A percentile compares a stretch with the other conserved stretches of the same genome.
Evolutionary conservation across 1,140 invertebrate species (phyloP).

Genomic region (Zaprionus inermis): DNA sequence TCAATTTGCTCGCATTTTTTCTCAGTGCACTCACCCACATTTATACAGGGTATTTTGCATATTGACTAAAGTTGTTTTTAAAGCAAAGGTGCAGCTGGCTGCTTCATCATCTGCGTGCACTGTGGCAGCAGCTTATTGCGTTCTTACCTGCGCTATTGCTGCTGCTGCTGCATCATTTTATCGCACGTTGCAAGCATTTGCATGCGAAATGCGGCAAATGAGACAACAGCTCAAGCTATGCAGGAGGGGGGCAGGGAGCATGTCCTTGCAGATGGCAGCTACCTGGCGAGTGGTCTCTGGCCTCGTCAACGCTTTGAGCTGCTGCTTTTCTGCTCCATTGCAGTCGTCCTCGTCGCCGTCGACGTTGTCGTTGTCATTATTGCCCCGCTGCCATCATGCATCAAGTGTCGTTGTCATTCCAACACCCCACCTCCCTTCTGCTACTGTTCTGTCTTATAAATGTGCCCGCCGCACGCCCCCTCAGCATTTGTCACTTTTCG

Average conservation of each 20-base stretch:
- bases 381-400: conserved; percentile 79
- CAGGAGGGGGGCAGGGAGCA: neutral
- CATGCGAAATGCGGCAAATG: conserved; percentile 77
- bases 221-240: conserved; percentile 29
- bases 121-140: conserved; percentile 3
- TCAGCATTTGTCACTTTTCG: conserved; percentile 67
- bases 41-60: neutral
- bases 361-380: conserved; percentile 62
- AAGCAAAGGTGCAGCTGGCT: conserved; percentile 13
- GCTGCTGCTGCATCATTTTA: conserved; percentile 61
- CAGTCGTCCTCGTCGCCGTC: conserved; percentile 35
- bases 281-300: conserved; percentile 23
- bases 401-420: conserved; percentile 75
- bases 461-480: conserved; percentile 18
- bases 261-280: conserved; percentile 1
- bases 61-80: conserved; percentile 1
- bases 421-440: neutral
- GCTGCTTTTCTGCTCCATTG: conserved; percentile 60
- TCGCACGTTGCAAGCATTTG: conserved; percentile 74
- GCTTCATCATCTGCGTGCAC: conserved; percentile 11
- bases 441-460: conserved; percentile 21
- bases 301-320: conserved; percentile 44
- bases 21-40: neutral
- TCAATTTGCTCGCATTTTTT: neutral
- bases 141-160: conserved; percentile 5